Evolutionary conservation across 23 tunicate genomes (phyloP), one percentile per base, ranked within the genome.

Genomic region (Halocynthia roretzi): DNA sequence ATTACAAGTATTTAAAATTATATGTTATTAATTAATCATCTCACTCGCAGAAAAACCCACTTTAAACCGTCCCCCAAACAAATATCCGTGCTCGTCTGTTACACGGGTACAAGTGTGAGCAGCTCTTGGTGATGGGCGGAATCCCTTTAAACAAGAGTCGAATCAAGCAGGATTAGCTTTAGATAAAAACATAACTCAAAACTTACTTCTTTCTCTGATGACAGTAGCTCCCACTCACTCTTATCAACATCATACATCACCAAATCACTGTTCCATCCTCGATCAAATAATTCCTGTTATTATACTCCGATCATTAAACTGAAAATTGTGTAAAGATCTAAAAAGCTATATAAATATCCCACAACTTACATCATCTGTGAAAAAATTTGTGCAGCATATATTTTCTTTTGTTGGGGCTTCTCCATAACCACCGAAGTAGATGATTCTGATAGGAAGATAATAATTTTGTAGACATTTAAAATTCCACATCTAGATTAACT

Each of bases 251-350:
- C 83, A 54, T 23, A 80, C 53, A 76, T 76, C 40, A 80, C 53
- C 14, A 80, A 54, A 44, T 80, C 63, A 62, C 70, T 80, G 48
- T 80, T 80, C 83, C 83, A 80, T n/a, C 83, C 83, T 21, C 76
- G 51, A 56, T 22, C 10, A 2, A 1, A 4, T 2, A 67, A 5
- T 0, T 2, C 14, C 71, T 31, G 44, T 31, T 31, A 31, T 0
- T 31, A 31, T 31, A 31, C 44, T 1, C 44, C 4, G 1, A 31
- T 31, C 1, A 0, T 31, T 31, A 4, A 31, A 31, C 44, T 31
- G 44, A 31, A 31, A 0, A 31, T 31, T 31, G 44, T 31, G 44
- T 31, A 31, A 31, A 31, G 44, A 31, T 31, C 44, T 31, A 31
- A 31, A 31, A 31, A 31, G 1, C 44, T 31, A 0, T 31, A 31